Conservation (phyloP, 2,797 vertebrate genomes). For the Chiroxiphia lanceolata region DNA sequence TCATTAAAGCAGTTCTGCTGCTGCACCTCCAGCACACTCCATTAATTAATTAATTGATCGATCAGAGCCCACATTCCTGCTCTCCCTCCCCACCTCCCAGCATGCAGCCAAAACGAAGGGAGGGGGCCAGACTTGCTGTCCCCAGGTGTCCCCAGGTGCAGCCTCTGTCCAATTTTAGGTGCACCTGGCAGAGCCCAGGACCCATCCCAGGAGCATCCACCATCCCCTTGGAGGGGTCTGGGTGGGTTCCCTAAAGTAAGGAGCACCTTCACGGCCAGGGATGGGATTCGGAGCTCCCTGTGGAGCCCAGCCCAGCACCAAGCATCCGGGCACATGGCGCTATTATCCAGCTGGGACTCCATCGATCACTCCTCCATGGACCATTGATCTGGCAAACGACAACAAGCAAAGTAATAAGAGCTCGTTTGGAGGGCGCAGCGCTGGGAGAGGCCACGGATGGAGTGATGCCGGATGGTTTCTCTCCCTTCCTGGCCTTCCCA, state of each 20-base stretch:
- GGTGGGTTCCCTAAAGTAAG: accelerated
- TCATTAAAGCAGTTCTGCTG: not conserved
- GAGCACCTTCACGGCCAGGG: not conserved
- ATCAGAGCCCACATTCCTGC: not conserved
- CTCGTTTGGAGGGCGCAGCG: constrained; percentile 5
- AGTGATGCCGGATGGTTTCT: not conserved
- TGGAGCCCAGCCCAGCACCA: not conserved
- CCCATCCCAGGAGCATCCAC: not conserved
- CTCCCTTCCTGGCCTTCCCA: not conserved
- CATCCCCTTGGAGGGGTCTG: not conserved
- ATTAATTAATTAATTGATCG: constrained; percentile 49
- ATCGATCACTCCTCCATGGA: constrained; percentile 82
- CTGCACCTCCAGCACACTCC: not conserved
- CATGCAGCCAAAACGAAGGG: not conserved
- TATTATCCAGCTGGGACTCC: constrained; percentile 77
- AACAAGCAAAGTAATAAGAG: constrained; percentile 81
- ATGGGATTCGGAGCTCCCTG: not conserved
- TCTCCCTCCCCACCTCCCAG: not conserved
- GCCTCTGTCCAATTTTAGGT: not conserved
- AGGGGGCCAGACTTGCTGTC: not conserved
- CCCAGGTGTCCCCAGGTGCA: not conserved
- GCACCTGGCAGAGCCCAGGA: not conserved
- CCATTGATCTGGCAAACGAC: constrained; percentile 88
- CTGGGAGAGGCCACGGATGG: accelerated
- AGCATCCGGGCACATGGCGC: constrained; percentile 65